phyloP scores from a whole-genome alignment of 2,797 vertebrate genomes.

The Glyptemys insculpta region DNA sequence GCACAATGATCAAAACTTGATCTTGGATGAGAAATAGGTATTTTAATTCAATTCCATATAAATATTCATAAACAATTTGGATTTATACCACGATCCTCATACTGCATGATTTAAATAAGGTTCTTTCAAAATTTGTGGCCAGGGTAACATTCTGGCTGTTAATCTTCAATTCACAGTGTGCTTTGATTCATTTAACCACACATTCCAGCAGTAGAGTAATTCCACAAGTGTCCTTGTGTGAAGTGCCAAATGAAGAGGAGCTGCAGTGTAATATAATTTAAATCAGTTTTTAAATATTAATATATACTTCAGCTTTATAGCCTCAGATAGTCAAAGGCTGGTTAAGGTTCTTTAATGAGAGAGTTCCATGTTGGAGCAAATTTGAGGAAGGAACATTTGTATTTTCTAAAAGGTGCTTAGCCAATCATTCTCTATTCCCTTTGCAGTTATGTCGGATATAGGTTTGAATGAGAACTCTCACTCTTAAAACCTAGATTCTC shows the following conservation, averaged over 20 bases:
- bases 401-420: background rate
- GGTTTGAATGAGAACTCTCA: background rate
- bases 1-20: fast-evolving
- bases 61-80: background rate
- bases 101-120: background rate
- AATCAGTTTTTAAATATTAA: background rate
- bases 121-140: background rate
- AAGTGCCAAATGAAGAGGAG: slow-evolving; percentile 12
- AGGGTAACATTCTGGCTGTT: background rate
- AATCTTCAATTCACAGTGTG: background rate
- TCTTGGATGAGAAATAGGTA: background rate
- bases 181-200: slow-evolving; percentile 8
- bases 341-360: slow-evolving; percentile 23
- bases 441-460: background rate
- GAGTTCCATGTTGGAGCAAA: background rate
- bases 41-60: background rate
- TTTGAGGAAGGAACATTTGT: background rate
- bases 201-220: background rate
- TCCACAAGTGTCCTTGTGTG: background rate
- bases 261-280: background rate
- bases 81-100: background rate
- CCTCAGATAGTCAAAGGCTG: background rate
- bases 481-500: background rate
- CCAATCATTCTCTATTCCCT: background rate
- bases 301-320: background rate